Percentiles rank a stretch among this genome's conserved stretches.
These are phyloP conservation scores for Drymonia ruficornis DNA, from an alignment of 2,888 invertebrate species.

Conservation along the genomic window DNA sequence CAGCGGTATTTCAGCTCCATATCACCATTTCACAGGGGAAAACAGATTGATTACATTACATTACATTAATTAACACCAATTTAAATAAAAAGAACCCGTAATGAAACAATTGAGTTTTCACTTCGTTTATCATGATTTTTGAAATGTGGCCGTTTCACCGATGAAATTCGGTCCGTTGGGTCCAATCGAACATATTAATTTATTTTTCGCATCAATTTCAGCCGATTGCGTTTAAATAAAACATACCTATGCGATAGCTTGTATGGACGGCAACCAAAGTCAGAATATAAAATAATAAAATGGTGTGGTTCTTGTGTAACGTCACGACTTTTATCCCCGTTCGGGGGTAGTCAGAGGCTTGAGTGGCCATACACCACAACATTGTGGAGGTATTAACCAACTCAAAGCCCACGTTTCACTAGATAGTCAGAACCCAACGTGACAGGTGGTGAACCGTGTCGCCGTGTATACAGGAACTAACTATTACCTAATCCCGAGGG, in stretches of 20 bases:
- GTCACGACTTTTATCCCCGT: too few relatives aligned
- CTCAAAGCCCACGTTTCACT: too few relatives aligned
- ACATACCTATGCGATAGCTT: not conserved
- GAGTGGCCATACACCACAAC: too few relatives aligned
- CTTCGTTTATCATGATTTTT: not conserved
- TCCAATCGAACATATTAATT: slow-evolving; percentile 7
- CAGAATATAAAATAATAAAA: too few relatives aligned
- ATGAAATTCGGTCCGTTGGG: not conserved
- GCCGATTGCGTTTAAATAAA: slow-evolving; percentile 3
- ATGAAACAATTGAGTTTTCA: slow-evolving; percentile 1
- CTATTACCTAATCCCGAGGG: too few relatives aligned
- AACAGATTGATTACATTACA: not conserved
- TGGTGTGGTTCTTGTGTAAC: too few relatives aligned
- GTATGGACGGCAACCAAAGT: not conserved
- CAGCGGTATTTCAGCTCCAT: not conserved
- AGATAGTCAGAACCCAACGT: too few relatives aligned
- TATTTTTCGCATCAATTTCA: not conserved
- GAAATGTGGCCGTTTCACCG: not conserved
- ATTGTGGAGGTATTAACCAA: too few relatives aligned
- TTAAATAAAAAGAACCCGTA: not conserved
- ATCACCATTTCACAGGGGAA: not conserved
- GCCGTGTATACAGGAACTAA: too few relatives aligned
- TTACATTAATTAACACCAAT: slow-evolving; percentile 17
- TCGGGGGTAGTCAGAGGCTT: too few relatives aligned
- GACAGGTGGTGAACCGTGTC: too few relatives aligned